Base-by-base conservation (phyloP, 2,113 vertebrate species). In the Melanerpes formicivorus region DNA sequence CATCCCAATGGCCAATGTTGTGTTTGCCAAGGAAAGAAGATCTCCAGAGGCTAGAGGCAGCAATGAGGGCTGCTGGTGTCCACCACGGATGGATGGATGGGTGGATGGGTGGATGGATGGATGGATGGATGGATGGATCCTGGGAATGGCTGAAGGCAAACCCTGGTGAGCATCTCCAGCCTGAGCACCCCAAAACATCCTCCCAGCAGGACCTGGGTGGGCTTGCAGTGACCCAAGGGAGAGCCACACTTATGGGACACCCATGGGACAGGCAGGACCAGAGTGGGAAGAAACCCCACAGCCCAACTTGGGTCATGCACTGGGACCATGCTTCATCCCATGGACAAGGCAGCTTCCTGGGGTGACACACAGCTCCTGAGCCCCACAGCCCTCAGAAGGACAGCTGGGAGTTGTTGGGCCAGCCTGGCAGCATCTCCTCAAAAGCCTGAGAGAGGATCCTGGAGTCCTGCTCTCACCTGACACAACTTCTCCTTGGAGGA, bases 131-230 rank as follows among this genome's bases (percentile, higher is more conserved):
- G 27, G 46, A 17, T 5, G 27, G 30, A 34, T 7, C 58, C 67
- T 32, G 48, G 73, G 25, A 88, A 66, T 1, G 14, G 42, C 66
- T 54, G 58, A 54, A 23, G 42, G 67, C 26, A 73, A 69, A 69
- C 10, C 42, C 40, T n/a, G 34, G 23, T 52, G 59, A 75, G 46
- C 32, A 46, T 29, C 62, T n/a, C 42, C 75, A 80, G 26, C 34
- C 59, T 44, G 48, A 60, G n/a, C n/a, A 26, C 11, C 72, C 32
- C 19, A 1, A 50, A 54, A n/a, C 32, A 25, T 10, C 34, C 52
- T 5, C 10, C 13, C n/a, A 16, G 37, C 26, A 25, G 67, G 55
- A 29, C 27, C 0, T 0, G 26, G 37, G 4, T 6, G n/a, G 4
- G 60, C 15, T 6, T 56, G 48, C 63, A 54, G 21, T 10, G 76